These are phyloP conservation scores for Hoplodrina ambigua DNA, from an alignment of 2,888 invertebrate species.

Conservation along the genomic window DNA sequence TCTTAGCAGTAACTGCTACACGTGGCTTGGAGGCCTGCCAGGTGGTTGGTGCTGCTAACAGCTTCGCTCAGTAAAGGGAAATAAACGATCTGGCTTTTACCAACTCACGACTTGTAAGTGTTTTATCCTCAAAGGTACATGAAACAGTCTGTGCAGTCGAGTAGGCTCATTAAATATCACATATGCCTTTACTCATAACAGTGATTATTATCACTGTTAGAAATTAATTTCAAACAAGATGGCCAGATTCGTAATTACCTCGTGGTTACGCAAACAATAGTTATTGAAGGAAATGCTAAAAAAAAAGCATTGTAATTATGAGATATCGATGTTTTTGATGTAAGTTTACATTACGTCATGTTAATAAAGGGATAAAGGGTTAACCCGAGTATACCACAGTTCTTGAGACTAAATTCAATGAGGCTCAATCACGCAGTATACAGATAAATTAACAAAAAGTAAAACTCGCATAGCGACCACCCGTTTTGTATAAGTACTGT, in stretches of 20 bases:
- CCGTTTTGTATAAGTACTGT: neutral
- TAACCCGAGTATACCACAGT: neutral
- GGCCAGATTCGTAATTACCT: neutral
- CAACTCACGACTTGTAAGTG: slow-evolving; percentile 23
- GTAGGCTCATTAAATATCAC: neutral
- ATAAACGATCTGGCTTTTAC: slow-evolving; percentile 46
- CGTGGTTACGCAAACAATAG: neutral
- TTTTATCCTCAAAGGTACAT: slow-evolving; percentile 24
- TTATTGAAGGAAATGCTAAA: neutral
- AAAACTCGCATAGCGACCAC: too few relatives aligned
- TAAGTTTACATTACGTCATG: neutral
- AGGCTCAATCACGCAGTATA: too few relatives aligned
- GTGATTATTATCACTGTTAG: neutral
- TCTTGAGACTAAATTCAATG: neutral
- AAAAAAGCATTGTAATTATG: neutral
- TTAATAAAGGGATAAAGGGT: too few relatives aligned
- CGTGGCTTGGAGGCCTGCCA: slow-evolving; percentile 57
- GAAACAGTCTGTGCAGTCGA: neutral
- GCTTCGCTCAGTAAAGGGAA: slow-evolving; percentile 41
- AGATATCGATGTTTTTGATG: neutral
- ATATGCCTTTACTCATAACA: neutral
- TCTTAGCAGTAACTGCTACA: slow-evolving; percentile 51
- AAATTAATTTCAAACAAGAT: slow-evolving; percentile 6
- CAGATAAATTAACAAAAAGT: too few relatives aligned
- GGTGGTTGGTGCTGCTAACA: slow-evolving; percentile 42